These are phyloP conservation scores for Amiota mariae DNA, from an alignment of 2,888 invertebrate genomes.

Conservation along the genomic window DNA sequence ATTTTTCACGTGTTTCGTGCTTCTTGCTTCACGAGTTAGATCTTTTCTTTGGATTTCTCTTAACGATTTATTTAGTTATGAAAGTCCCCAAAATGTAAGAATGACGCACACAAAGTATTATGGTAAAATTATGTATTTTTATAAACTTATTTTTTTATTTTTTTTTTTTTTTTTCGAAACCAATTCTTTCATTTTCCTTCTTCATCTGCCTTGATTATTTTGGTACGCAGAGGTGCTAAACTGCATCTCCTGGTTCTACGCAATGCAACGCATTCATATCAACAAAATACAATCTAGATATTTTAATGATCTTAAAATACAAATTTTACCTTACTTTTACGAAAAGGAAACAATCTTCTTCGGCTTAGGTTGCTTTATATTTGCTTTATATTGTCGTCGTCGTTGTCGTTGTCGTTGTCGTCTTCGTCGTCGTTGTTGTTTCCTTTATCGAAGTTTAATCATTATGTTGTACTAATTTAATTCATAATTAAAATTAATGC, in stretches of 20 bases:
- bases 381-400: too few species aligned
- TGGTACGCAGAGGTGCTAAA: conserved; percentile 25
- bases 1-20: conserved; percentile 41
- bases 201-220: neutral
- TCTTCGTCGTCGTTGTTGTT: neutral
- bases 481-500: conserved; percentile 32
- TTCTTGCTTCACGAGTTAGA: conserved; percentile 12
- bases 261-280: conserved; percentile 17
- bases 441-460: conserved; percentile 14
- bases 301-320: conserved; percentile 27
- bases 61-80: conserved; percentile 56
- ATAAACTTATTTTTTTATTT: neutral
- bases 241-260: conserved; percentile 36
- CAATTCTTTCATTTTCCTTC: conserved; percentile 2
- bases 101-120: conserved; percentile 3
- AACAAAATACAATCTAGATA: conserved; percentile 27
- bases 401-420: neutral
- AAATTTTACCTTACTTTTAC: conserved; percentile 17
- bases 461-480: conserved; percentile 27
- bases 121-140: neutral
- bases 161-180: conserved; percentile 16
- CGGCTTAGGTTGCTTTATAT: neutral
- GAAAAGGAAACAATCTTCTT: neutral
- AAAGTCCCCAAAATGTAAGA: neutral
- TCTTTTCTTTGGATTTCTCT: conserved; percentile 37